Conservation (phyloP, 2,797 vertebrate species). For the Thaleichthys pacificus region DNA sequence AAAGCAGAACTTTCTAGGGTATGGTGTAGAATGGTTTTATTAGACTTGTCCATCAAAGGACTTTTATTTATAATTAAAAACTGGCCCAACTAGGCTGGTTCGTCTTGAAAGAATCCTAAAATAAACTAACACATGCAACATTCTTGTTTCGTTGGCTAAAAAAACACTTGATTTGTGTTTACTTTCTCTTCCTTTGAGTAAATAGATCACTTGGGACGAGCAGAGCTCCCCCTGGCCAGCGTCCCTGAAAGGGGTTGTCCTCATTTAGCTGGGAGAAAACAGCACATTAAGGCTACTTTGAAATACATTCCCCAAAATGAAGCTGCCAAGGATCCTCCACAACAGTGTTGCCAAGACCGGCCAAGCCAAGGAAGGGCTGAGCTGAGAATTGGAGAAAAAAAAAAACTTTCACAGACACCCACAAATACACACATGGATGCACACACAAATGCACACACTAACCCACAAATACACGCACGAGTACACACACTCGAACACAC, state of each 20-base stretch:
- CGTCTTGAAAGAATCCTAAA: no score
- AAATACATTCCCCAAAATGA: background rate
- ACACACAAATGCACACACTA: background rate
- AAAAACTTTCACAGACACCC: background rate
- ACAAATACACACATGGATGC: no score
- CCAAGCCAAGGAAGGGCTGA: background rate
- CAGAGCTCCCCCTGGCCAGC: background rate
- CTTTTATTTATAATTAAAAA: no score
- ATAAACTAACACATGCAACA: no score
- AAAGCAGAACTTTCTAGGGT: no score
- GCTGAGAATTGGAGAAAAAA: background rate
- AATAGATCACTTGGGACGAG: background rate
- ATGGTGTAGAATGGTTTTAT: no score
- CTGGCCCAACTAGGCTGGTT: no score
- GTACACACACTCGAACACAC: background rate
- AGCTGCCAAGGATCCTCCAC: constrained; percentile 9
- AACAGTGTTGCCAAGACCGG: background rate
- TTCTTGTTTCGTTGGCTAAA: no score
- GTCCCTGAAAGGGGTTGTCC: constrained; percentile 1
- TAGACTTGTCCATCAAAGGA: no score
- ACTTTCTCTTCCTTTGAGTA: background rate
- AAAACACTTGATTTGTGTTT: background rate
- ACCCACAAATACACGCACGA: no score
- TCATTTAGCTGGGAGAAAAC: constrained; percentile 2
- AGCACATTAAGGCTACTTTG: constrained; percentile 8